Evolutionary conservation across 2,113 vertebrate species (phyloP), one percentile per base, ranked within the genome.

Genomic region (Pangasianodon gigas): DNA sequence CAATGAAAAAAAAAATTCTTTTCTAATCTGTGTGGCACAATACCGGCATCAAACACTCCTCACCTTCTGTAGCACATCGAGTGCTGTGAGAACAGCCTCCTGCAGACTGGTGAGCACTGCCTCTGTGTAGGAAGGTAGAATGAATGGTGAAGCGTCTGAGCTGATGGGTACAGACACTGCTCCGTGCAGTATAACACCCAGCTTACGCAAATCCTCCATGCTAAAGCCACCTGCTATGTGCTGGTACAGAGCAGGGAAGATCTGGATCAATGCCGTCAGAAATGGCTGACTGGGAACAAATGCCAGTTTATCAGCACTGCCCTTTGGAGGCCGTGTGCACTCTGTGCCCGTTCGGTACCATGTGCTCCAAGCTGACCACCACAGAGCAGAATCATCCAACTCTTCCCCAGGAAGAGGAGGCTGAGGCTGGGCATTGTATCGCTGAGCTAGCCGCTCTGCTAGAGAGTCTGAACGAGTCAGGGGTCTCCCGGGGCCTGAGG

Each of bases 271-370:
- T 74, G 98, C 98, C 71, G 98, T 99, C 92, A 99, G 97, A 95
- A 99, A 99, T 89, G 98, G 98, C 95, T 99, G 98, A 91, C 98
- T 99, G 79, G 98, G 98, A 94, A 99, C 97, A 89, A 99, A 99
- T 92, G 97, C 96, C 84, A 97, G 94, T 95, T 98, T 98, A 93
- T 99, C 97, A 54, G 95, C 94, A 91, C 96, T 94, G 88, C 95
- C 44, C 71, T 94, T 46, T 51, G 97, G 97, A 86, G 98, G 98
- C 62, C 96, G 96, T 24, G 98, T 99, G 95, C 98, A 98, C 92
- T 99, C 98, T 1, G 97, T 98, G 86, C 98, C 98, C 41, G 97
- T 98, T 87, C 96, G 96, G 89, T 97, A 98, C 98, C 98, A 99
- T 9, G 97, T 97, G 94, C 97, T 99, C 98, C 98, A 99, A 0